A percentile compares a stretch with the other conserved stretches of the same genome.
Conservation (phyloP, 2,113 vertebrate genomes). For the Noctilio leporinus region DNA sequence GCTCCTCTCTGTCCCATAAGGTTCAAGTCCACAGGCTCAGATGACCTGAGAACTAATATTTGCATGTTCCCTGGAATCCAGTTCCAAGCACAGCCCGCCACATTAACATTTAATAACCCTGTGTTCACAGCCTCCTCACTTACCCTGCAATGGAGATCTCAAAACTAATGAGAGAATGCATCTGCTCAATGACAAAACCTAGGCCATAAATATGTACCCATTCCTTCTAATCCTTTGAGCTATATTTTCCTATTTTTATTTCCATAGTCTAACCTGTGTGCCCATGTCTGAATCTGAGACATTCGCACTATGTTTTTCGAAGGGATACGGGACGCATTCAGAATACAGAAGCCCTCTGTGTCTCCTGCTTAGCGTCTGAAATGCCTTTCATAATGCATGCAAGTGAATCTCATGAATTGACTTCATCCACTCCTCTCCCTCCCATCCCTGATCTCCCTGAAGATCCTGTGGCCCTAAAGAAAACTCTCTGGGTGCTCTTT, state of each 20-base stretch:
- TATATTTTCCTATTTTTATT: neutral
- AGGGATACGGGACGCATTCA: conserved; percentile 10
- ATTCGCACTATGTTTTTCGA: conserved; percentile 28
- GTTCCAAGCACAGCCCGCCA: neutral
- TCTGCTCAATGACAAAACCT: neutral
- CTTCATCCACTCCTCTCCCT: neutral
- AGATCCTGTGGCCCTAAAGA: neutral
- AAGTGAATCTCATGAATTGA: conserved; percentile 29
- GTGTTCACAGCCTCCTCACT: neutral
- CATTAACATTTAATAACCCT: neutral
- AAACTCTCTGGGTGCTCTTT: neutral
- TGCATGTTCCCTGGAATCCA: neutral
- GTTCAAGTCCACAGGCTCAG: neutral
- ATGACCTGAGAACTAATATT: neutral
- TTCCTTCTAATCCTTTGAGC: neutral
- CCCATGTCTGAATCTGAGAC: neutral
- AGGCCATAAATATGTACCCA: neutral
- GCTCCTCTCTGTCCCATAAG: neutral
- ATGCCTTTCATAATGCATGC: conserved; percentile 53
- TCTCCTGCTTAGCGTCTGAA: neutral
- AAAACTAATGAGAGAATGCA: neutral
- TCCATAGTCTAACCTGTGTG: neutral
- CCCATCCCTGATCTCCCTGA: neutral
- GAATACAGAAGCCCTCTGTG: conserved; percentile 40
- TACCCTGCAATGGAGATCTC: neutral